Base-by-base conservation (phyloP, 2,797 vertebrate genomes). In the Pangasius mekongensis region DNA sequence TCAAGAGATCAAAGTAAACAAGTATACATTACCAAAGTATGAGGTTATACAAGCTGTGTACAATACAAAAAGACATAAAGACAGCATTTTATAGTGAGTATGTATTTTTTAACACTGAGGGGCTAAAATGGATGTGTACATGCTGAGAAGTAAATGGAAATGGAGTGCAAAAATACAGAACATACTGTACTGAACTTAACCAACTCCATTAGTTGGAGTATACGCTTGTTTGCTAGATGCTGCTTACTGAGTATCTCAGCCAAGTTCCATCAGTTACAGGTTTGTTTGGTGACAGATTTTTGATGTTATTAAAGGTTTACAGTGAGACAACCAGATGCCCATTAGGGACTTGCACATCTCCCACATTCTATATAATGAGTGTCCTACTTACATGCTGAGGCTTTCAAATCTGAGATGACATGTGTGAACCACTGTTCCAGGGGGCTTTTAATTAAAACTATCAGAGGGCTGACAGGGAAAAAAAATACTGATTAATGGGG, bases 371-470 rank as follows among this genome's bases (percentile, higher is more conserved):
- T 92, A 86, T 95, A 96, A 95, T 94, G 92, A 96, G 93, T 92
- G 95, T 93, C 94, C 94, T 92, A 95, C 94, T 95, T 95, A 93
- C 92, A 92, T 90, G 88, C 87, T 62, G 78, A 81, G 93, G 91
- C 93, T 93, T 94, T 95, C 94, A 95, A 94, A 95, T 94, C 92
- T 91, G 91, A 95, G 95, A 93, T 95, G 95, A 94, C 96, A 95
- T 92, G 94, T 94, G 94, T 95, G 94, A 95, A 93, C 92, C 33
- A 91, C 93, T 92, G 92, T 94, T 96, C 94, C 93, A 93, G 91
- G 93, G 92, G 93, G 95, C 92, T 95, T 96, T 96, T 96, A 96
- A 97, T 97, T 96, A 96, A 95, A 95, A 94, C 94, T 93, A 93
- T 84, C 69, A 92, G 93, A 94, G 89, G 92, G 90, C 93, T 95